Evolutionary conservation across 2,113 vertebrate genomes (phyloP).

Genomic region (Lycaon pictus): DNA sequence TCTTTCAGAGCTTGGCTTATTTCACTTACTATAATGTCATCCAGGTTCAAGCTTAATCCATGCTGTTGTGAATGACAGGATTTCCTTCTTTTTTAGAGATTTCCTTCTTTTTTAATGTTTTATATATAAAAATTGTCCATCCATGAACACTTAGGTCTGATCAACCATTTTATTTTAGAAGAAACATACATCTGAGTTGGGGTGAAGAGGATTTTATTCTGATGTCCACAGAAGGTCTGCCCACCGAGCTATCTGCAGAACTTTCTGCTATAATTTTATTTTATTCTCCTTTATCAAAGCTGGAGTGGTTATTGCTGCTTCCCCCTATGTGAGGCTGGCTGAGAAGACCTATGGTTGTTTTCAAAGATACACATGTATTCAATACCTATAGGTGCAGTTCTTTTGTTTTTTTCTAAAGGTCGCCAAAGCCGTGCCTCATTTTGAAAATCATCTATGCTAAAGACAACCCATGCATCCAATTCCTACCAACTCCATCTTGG

Average conservation of each 20-base stretch:
- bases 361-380: not conserved
- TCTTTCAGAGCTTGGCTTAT: not conserved
- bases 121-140: not conserved
- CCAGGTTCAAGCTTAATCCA: not conserved
- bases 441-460: not conserved
- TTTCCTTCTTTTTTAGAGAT: not conserved
- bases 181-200: not conserved
- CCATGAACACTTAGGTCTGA: not conserved
- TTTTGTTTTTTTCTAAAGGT: not conserved
- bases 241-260: not conserved
- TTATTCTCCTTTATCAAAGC: not conserved
- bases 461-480: not conserved
- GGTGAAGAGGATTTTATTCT: not conserved
- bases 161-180: not conserved
- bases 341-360: not conserved
- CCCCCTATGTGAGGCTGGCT: too few relatives aligned
- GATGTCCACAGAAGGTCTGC: not conserved
- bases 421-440: not conserved
- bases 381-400: not conserved
- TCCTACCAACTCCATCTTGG: not conserved
- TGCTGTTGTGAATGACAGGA: not conserved
- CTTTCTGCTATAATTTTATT: not conserved
- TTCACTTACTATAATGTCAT: not conserved
- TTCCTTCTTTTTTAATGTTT: not conserved
- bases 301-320: not conserved